A percentile compares a stretch with the other conserved stretches of the same genome.
These are phyloP conservation scores for Acanthis flammea DNA, from an alignment of 2,797 vertebrate genomes.

Conservation along the genomic window DNA sequence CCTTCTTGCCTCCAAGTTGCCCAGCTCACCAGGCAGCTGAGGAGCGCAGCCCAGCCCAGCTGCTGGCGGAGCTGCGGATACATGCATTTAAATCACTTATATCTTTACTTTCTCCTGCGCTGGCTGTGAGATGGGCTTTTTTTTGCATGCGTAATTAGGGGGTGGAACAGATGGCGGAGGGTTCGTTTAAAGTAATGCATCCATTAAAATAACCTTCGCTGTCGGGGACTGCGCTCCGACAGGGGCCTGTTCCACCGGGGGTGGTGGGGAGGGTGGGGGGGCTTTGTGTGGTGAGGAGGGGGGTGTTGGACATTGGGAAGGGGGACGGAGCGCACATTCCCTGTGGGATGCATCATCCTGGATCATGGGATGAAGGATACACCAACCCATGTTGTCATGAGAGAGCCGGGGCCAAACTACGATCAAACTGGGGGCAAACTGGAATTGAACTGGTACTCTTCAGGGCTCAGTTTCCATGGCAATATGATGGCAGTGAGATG, in stretches of 20 bases:
- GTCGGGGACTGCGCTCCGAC: slow-evolving; percentile 71
- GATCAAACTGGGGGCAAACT: not conserved
- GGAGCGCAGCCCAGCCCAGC: slow-evolving; percentile 43
- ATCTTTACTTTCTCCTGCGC: slow-evolving; percentile 72
- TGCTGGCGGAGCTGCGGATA: slow-evolving; percentile 42
- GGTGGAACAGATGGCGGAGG: slow-evolving; percentile 81
- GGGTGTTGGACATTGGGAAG: not conserved
- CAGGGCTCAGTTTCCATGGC: slow-evolving; percentile 48
- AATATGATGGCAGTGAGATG: not conserved
- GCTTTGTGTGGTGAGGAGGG: not conserved
- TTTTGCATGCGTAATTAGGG: slow-evolving; percentile 80
- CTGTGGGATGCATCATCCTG: not conserved
- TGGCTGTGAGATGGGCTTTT: slow-evolving; percentile 72
- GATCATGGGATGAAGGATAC: not conserved
- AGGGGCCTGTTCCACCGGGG: slow-evolving; percentile 45
- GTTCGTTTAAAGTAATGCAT: slow-evolving; percentile 82
- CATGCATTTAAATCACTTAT: slow-evolving; percentile 78
- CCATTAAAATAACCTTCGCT: slow-evolving; percentile 81
- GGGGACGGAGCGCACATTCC: accelerated
- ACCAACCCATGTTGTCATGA: accelerated
- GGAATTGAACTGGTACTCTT: not conserved
- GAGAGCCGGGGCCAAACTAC: not conserved
- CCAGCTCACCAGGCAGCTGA: not conserved
- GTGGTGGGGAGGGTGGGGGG: not conserved
- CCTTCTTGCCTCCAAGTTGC: not conserved